Evolutionary conservation across 2,113 vertebrate species (phyloP).

Genomic region (Neoarius graeffei): DNA sequence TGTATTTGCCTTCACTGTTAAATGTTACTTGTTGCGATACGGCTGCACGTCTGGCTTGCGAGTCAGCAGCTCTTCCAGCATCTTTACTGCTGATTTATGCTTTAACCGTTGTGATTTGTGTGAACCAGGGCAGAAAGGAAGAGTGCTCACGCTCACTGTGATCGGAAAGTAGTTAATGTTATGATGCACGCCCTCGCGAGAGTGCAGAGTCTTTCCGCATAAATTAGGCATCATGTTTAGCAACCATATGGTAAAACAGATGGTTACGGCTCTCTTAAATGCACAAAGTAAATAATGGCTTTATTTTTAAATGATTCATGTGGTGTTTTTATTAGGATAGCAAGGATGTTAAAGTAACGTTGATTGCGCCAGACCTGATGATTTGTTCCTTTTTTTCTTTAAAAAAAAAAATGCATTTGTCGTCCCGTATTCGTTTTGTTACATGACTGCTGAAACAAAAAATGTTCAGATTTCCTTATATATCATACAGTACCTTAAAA

Average conservation of each 20-base stretch:
- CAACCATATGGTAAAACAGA: slow-evolving; percentile 2
- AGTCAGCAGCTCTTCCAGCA: not conserved
- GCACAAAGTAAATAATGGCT: not conserved
- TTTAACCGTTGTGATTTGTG: not conserved
- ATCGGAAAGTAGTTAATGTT: not conserved
- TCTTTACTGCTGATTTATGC: not conserved
- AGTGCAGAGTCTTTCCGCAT: not conserved
- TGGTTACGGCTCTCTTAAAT: not conserved
- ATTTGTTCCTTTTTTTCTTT: not conserved
- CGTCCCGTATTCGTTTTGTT: not conserved
- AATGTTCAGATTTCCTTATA: too few relatives aligned
- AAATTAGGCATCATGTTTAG: not conserved
- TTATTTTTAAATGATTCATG: not conserved
- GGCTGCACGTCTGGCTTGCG: too few relatives aligned
- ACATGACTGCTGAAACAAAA: not conserved
- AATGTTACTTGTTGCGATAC: not conserved
- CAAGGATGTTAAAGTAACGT: too few relatives aligned
- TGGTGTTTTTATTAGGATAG: not conserved
- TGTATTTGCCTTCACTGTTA: not conserved
- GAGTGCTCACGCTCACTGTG: not conserved
- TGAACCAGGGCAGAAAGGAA: not conserved
- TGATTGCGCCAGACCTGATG: not conserved
- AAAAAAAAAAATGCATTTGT: not conserved
- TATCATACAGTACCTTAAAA: not conserved
- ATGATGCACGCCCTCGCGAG: not conserved